phyloP scores from a whole-genome alignment of 2,797 vertebrate species.

The Myotis planiceps region DNA sequence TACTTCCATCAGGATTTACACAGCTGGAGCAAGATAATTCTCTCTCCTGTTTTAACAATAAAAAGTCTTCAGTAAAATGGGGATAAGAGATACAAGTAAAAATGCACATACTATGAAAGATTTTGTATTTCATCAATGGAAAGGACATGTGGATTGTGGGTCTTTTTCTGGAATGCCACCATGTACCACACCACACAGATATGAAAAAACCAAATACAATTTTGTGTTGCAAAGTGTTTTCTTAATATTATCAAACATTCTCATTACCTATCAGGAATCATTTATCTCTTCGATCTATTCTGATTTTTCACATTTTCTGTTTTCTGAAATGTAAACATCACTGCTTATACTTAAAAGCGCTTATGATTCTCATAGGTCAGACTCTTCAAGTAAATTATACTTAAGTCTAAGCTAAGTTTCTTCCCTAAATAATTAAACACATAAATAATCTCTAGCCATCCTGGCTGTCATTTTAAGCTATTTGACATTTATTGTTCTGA shows the following conservation, averaged over 20 bases:
- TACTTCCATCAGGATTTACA: constrained; percentile 60
- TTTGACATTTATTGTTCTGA: constrained; percentile 88
- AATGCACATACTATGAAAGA: background rate
- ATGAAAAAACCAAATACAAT: background rate
- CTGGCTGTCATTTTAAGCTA: constrained; percentile 86
- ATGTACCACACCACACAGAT: background rate
- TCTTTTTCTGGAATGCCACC: background rate
- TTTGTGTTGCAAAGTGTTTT: background rate
- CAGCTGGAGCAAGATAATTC: constrained; percentile 57
- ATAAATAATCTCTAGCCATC: constrained; percentile 85
- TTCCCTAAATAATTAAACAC: constrained; percentile 88
- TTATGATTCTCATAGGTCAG: constrained; percentile 70
- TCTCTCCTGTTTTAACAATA: constrained; percentile 53
- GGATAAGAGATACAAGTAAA: constrained; percentile 39
- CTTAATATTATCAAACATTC: constrained; percentile 45
- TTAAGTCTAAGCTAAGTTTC: constrained; percentile 81
- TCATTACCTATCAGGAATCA: constrained; percentile 17
- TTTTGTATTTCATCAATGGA: constrained; percentile 38
- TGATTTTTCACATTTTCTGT: constrained; percentile 9
- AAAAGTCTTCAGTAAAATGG: constrained; percentile 51
- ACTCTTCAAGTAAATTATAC: constrained; percentile 79
- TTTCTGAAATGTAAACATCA: constrained; percentile 44
- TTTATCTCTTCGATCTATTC: constrained; percentile 29
- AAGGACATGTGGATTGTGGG: background rate
- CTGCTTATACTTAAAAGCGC: background rate